Evolutionary conservation across 2,797 vertebrate species (phyloP).

Genomic region (Allobates femoralis): DNA sequence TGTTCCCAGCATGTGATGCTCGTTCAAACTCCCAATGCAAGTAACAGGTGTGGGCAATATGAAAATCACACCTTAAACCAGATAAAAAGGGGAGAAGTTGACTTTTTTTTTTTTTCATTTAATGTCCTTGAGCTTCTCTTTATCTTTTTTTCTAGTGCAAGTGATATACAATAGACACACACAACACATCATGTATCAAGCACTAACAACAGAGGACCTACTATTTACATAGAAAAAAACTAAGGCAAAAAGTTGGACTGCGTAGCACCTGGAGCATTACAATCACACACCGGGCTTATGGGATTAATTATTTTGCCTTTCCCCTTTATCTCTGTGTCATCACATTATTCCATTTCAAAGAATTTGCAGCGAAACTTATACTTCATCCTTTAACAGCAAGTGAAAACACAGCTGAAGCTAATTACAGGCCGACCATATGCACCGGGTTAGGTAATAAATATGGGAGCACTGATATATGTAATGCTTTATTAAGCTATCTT

Average conservation of each 20-base stretch:
- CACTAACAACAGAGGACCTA: constrained; percentile 5
- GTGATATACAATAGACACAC: neutral
- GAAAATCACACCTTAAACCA: too few species aligned
- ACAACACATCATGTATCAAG: neutral
- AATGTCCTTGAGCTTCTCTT: neutral
- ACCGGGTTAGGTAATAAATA: constrained; percentile 88
- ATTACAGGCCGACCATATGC: constrained; percentile 95
- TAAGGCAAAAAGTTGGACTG: constrained; percentile 76
- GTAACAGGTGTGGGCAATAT: too few species aligned
- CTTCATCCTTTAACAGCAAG: constrained; percentile 83
- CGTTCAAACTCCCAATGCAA: too few species aligned
- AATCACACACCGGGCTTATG: constrained; percentile 80
- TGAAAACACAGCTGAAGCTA: constrained; percentile 97
- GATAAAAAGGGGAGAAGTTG: too few species aligned
- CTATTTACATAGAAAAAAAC: constrained; percentile 69
- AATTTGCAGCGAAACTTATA: constrained; percentile 80
- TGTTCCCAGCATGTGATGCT: too few species aligned
- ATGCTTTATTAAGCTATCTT: constrained; percentile 98
- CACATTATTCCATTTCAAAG: constrained; percentile 86
- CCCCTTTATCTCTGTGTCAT: constrained; percentile 82
- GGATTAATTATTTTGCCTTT: constrained; percentile 78
- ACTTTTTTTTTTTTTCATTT: neutral
- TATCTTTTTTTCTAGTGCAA: neutral
- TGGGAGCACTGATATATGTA: constrained; percentile 94
- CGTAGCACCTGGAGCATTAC: constrained; percentile 81